Base-by-base conservation (phyloP, 2,113 vertebrate genomes). In the Ophiodon elongatus region DNA sequence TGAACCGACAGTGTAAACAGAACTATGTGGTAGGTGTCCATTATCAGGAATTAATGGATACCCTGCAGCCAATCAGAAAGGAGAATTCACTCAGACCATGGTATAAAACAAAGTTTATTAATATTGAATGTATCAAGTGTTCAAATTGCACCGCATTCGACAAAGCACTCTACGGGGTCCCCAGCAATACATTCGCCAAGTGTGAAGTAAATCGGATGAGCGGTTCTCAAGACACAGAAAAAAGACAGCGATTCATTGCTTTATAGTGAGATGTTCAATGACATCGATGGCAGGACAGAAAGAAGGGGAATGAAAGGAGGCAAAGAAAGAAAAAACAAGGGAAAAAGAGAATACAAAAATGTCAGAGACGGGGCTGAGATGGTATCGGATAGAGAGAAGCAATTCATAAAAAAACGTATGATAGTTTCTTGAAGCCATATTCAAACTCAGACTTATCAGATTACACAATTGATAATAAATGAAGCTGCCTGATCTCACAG, bases 401-500 rank as follows among this genome's bases (percentile, higher is more conserved):
- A 56, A 73, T 39, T 9, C 31, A 59, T 78, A 23, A 78, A 69
- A 64, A 52, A 9, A 50, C 37, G n/a, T 69, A 39, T 37, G 60
- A 67, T 52, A 25, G 45, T 50, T 52, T 70, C 17, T 37, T 14
- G 50, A 76, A 59, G 60, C 33, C 23, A 35, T 21, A 60, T 71
- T 65, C 21, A 59, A 62, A 43, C 8, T 6, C 41, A 72, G 13
- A 72, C 76, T 8, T 72, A 37, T 72, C 33, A 56, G 50, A 83
- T 45, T 76, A 68, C n/a, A 43, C 17, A 59, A 6, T 33, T 74
- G 15, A 82, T 64, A 41, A 33, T 35, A 73, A 59, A 27, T 74
- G 54, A 27, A 64, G n/a, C 57, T 45, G 57, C 4, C 43, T 43
- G 52, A 77, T 85, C 29, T 68, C 39, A 67, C 31, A 27, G 69